Conservation (phyloP, 1,140 invertebrate species). For the Pseudomyrmex pallidus region DNA sequence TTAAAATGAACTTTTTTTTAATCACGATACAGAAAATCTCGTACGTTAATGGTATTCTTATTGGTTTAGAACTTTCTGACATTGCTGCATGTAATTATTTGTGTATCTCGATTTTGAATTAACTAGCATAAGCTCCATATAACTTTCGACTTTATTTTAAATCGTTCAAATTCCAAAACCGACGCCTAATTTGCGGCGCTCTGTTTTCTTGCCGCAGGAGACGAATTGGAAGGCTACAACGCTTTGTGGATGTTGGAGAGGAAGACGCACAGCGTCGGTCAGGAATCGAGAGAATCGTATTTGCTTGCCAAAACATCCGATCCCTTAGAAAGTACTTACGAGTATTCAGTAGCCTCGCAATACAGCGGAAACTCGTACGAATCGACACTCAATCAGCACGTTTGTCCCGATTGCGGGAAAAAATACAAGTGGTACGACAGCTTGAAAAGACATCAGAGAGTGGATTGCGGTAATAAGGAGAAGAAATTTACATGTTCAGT, state of each 20-base stretch:
- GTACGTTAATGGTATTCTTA: not conserved
- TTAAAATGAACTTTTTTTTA: too few species aligned
- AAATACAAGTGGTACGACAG: slow-evolving; percentile 85
- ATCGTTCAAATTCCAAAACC: not conserved
- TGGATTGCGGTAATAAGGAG: slow-evolving; percentile 86
- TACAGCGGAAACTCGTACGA: slow-evolving; percentile 50
- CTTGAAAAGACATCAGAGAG: slow-evolving; percentile 85
- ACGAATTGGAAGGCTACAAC: slow-evolving; percentile 64
- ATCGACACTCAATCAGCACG: slow-evolving; percentile 60
- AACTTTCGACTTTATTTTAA: not conserved
- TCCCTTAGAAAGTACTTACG: not conserved
- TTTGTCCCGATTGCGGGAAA: slow-evolving; percentile 82
- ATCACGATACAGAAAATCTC: too few species aligned
- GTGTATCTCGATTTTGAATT: not conserved
- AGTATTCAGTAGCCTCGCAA: not conserved
- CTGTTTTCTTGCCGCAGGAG: slow-evolving; percentile 63
- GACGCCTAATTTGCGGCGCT: slow-evolving; percentile 34
- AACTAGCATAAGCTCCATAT: not conserved
- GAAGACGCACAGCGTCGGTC: slow-evolving; percentile 61
- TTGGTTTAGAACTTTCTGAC: slow-evolving; percentile 1
- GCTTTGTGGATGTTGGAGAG: slow-evolving; percentile 69
- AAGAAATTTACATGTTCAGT: slow-evolving; percentile 78
- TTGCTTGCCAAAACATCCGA: not conserved
- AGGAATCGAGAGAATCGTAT: slow-evolving; percentile 22
- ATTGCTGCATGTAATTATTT: slow-evolving; percentile 31